phyloP scores from a whole-genome alignment of 2,113 vertebrate species.

The Poeciliopsis prolifica region DNA sequence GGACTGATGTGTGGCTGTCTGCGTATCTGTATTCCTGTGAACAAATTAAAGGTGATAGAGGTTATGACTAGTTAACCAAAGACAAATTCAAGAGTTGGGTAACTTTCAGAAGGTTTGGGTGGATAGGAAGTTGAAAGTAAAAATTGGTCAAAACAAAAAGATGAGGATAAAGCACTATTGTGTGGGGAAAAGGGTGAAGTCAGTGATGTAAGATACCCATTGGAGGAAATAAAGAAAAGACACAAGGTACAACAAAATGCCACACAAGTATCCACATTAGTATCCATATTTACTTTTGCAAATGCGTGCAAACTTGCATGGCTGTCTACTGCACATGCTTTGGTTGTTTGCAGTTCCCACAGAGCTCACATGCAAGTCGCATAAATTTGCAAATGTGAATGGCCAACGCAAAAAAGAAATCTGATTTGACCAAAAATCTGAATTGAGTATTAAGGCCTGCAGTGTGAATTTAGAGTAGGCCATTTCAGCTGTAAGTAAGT shows the following conservation, averaged over 20 bases:
- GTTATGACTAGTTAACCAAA: constrained; percentile 25
- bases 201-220: constrained; percentile 10
- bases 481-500: too few species aligned
- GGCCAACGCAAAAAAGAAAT: too few species aligned
- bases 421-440: too few species aligned
- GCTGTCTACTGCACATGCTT: too few species aligned
- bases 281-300: too few species aligned
- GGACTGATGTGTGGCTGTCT: constrained; percentile 36
- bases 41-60: background rate
- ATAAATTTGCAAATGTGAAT: too few species aligned
- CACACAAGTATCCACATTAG: too few species aligned
- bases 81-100: constrained; percentile 25
- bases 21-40: constrained; percentile 11
- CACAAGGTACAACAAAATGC: background rate
- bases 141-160: background rate
- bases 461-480: too few species aligned
- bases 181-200: constrained; percentile 4
- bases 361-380: too few species aligned
- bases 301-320: too few species aligned
- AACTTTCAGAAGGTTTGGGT: background rate
- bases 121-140: constrained; percentile 19
- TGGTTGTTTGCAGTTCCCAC: too few species aligned
- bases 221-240: constrained; percentile 24
- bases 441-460: too few species aligned
- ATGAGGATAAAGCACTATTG: constrained; percentile 5